Evolutionary conservation across 2,113 vertebrate species (phyloP).

Genomic region (Eulacestoma nigropectus): DNA sequence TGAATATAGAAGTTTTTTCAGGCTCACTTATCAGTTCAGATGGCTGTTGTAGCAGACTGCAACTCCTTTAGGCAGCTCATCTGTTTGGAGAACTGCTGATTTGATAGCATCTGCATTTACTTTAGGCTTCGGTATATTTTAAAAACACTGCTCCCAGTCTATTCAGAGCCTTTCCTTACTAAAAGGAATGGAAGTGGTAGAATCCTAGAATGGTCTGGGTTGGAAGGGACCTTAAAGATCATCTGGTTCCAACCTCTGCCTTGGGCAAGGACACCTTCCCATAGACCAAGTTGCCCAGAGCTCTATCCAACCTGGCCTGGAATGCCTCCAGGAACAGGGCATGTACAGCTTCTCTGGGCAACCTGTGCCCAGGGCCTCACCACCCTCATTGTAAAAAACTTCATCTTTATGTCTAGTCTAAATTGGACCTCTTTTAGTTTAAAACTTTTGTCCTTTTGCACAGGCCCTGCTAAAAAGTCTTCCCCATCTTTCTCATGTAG

Average conservation of each 20-base stretch:
- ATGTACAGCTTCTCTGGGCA: background rate
- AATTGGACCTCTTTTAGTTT: background rate
- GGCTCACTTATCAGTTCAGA: background rate
- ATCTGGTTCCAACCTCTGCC: background rate
- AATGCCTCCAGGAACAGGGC: background rate
- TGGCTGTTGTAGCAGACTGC: background rate
- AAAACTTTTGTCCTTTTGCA: background rate
- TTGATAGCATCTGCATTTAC: background rate
- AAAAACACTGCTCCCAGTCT: background rate
- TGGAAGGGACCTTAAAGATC: background rate
- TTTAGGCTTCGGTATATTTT: background rate
- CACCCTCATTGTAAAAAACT: background rate
- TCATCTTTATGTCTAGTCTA: background rate
- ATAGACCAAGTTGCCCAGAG: accelerated
- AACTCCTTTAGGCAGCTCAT: background rate
- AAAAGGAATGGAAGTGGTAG: background rate
- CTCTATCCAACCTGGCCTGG: background rate
- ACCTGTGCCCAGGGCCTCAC: background rate
- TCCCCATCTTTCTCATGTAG: accelerated
- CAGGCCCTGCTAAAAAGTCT: background rate
- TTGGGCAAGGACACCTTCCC: background rate
- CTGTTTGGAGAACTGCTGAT: background rate
- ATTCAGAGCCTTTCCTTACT: background rate
- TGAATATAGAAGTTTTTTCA: background rate
- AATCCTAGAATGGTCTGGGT: background rate